Evolutionary conservation across 2,113 vertebrate genomes (phyloP), one percentile per base, ranked within the genome.

Genomic region (Chauna torquata): DNA sequence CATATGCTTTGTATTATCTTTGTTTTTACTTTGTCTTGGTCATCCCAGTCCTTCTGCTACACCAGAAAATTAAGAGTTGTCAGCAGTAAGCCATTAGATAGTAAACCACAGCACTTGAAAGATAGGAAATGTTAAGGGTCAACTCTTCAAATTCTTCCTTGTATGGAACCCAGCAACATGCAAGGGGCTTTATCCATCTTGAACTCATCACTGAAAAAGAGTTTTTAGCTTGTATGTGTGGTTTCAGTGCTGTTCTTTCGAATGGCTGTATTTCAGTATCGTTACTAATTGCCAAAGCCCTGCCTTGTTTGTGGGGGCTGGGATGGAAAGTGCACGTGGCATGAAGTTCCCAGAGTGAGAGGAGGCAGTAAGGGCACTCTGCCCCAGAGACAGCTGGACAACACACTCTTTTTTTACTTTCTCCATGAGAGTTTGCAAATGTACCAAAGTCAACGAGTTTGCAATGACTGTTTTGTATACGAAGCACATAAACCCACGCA

Each of bases 1-100:
- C 95, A 86, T 88, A 54, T 94, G 91, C 50, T 94, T 94, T 62
- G 16, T 74, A 66, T 88, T 86, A 90, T 62, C 71, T 91, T 86
- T 95, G 76, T 11, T 81, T 92, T 92, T 45, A 86, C 49, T 93
- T 81, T n/a, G 17, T 52, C 59, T 90, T 74, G 86, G 86, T 92
- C 86, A 92, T 70, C 42, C 22, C 50, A 47, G 32, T 78, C 58
- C 42, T 86, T 90, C 0, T 49, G 5, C 50, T 93, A 42, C 40
- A 69, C 40, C 50, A 94, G 76, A 92, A 88, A 92, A 94, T 74
- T 80, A 88, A 58, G 76, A 90, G 64, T 4, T 92, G 88, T 95
- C 88, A 88, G 69, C 80, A 94, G 55, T 50, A 86, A 94, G 50
- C 54, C 55, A 74, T 86, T 86, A 83, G 72, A 74, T 16, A 88